Conservation (phyloP, 2,888 invertebrate genomes). For the Drosophila robusta region DNA sequence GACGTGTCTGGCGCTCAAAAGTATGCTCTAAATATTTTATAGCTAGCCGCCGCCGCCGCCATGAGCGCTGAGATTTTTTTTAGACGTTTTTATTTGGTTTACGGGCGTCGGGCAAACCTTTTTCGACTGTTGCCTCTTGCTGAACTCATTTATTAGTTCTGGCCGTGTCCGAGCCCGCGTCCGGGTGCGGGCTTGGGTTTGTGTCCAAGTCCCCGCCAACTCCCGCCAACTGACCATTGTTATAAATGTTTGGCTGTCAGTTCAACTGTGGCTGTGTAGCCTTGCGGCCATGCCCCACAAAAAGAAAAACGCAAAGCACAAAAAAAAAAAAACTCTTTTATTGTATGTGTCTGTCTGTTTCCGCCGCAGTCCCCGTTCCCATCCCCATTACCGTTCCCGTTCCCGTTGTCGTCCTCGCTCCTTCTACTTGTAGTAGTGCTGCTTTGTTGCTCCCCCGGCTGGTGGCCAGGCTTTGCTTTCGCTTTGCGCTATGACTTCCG, state of each 20-base stretch:
- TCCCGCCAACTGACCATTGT: constrained; percentile 57
- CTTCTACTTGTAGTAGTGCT: constrained; percentile 33
- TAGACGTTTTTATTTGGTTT: constrained; percentile 55
- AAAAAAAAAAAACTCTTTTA: constrained; percentile 29
- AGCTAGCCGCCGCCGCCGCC: constrained; percentile 37
- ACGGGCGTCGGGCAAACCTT: constrained; percentile 48
- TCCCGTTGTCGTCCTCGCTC: constrained; percentile 1
- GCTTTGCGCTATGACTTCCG: constrained; percentile 58
- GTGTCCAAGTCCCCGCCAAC: constrained; percentile 10
- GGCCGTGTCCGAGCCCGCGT: constrained; percentile 42
- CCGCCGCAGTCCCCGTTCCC: constrained; percentile 20
- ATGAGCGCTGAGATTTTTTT: constrained; percentile 54
- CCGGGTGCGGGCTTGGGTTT: constrained; percentile 6
- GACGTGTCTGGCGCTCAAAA: constrained; percentile 30
- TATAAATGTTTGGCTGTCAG: constrained; percentile 73
- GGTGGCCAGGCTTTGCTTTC: constrained; percentile 40
- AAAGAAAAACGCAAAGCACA: constrained; percentile 5
- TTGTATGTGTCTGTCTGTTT: constrained; percentile 38
- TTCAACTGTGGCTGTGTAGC: constrained; percentile 60
- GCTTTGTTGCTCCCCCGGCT: constrained; percentile 47
- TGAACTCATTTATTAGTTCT: constrained; percentile 78
- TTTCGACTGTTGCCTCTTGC: constrained; percentile 51
- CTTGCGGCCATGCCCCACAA: constrained; percentile 60
- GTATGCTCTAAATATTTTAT: constrained; percentile 71
- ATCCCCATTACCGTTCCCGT: neutral